A percentile compares a stretch with the other conserved stretches of the same genome.
Evolutionary conservation across 1,140 invertebrate species (phyloP).

Genomic region (Calliopsis andreniformis): DNA sequence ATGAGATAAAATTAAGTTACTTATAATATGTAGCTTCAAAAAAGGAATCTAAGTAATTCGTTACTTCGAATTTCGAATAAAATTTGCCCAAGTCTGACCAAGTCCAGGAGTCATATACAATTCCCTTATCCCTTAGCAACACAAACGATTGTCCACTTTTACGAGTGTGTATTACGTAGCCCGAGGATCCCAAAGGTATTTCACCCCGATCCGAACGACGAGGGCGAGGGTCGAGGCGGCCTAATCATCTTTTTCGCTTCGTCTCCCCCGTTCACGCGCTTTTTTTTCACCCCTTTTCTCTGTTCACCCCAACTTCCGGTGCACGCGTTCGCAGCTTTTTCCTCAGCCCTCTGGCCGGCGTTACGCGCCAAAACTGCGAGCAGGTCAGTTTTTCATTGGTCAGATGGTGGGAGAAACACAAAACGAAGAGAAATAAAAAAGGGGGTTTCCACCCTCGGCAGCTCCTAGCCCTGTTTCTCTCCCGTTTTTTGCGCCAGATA

Average conservation of each 20-base stretch:
- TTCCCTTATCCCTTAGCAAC: too few relatives aligned
- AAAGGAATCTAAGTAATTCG: too few relatives aligned
- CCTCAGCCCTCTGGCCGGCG: conserved; percentile 23
- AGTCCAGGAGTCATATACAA: too few relatives aligned
- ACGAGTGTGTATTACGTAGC: too few relatives aligned
- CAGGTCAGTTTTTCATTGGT: conserved; percentile 51
- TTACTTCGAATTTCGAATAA: too few relatives aligned
- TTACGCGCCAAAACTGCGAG: conserved; percentile 51
- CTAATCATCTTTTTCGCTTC: conserved; percentile 36
- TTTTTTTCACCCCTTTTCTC: not conserved
- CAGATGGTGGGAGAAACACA: conserved; percentile 2
- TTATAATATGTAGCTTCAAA: too few relatives aligned
- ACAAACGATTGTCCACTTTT: too few relatives aligned
- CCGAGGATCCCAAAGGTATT: conserved; percentile 7
- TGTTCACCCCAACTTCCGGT: conserved; percentile 2
- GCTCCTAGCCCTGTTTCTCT: not conserved
- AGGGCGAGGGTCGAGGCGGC: not conserved
- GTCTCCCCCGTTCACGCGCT: not conserved
- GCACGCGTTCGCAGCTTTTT: conserved; percentile 39
- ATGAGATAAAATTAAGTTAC: too few relatives aligned
- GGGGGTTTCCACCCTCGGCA: conserved; percentile 10
- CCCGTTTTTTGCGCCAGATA: conserved; percentile 31
- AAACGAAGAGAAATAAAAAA: conserved; percentile 3
- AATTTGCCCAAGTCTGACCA: too few relatives aligned
- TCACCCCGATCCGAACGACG: conserved; percentile 18